Conservation (phyloP, 2,888 invertebrate genomes). For the Dusona sp. region DNA sequence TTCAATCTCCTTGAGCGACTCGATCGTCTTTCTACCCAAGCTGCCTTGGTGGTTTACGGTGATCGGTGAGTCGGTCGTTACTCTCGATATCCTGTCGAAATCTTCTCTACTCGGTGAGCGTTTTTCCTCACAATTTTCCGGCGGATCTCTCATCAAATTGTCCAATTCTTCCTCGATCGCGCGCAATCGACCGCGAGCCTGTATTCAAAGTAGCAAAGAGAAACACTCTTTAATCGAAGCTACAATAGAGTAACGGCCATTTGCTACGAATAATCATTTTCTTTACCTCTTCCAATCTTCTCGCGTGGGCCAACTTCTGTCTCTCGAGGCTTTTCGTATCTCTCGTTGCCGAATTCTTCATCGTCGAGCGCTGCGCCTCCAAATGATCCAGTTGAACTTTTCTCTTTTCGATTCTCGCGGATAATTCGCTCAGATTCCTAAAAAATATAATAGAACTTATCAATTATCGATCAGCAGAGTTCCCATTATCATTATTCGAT, state of each 20-base stretch:
- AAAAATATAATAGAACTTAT: conserved; percentile 21
- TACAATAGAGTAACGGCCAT: neutral
- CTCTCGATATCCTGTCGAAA: conserved; percentile 94
- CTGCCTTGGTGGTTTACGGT: conserved; percentile 87
- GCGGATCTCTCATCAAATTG: conserved; percentile 78
- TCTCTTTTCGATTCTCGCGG: conserved; percentile 88
- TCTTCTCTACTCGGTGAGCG: conserved; percentile 92
- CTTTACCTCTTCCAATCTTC: conserved; percentile 88
- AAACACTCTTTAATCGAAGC: neutral
- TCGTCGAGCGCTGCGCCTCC: conserved; percentile 88
- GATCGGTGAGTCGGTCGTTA: conserved; percentile 93
- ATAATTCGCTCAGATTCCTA: conserved; percentile 82
- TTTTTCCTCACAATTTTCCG: conserved; percentile 80
- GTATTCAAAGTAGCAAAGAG: conserved; percentile 4
- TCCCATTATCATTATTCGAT: neutral
- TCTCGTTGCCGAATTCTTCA: conserved; percentile 88
- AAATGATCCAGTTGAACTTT: conserved; percentile 88
- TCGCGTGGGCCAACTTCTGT: conserved; percentile 87
- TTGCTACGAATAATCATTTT: neutral
- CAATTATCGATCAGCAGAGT: neutral
- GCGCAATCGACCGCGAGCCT: conserved; percentile 88
- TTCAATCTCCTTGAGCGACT: conserved; percentile 95
- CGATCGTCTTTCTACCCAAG: conserved; percentile 91
- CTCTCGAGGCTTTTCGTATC: conserved; percentile 90
- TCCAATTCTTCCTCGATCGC: conserved; percentile 89